These are phyloP conservation scores for Carassius carassius DNA, from an alignment of 2,113 vertebrate genomes.

Conservation along the genomic window DNA sequence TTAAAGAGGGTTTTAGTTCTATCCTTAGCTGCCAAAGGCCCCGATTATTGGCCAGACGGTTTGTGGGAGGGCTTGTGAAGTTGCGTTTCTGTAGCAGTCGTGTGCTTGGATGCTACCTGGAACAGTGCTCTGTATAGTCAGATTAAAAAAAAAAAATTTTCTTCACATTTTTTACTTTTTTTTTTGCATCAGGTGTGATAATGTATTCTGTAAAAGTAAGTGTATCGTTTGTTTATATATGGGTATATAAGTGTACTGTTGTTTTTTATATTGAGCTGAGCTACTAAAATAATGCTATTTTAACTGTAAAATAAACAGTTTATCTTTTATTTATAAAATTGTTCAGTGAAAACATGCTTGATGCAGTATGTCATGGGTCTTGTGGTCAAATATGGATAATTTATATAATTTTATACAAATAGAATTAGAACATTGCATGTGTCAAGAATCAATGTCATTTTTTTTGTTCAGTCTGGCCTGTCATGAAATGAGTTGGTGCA, in stretches of 20 bases:
- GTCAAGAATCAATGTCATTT: not conserved
- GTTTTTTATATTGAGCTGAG: too few relatives aligned
- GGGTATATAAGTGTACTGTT: too few relatives aligned
- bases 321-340: too few relatives aligned
- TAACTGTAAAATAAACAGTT: too few relatives aligned
- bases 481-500: not conserved
- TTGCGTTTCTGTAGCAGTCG: conserved; percentile 30
- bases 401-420: not conserved
- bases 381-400: not conserved
- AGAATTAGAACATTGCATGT: not conserved
- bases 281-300: too few relatives aligned
- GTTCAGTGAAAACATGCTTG: not conserved
- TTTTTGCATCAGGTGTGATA: conserved; percentile 55
- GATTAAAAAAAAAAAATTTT: too few relatives aligned
- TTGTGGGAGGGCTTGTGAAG: conserved; percentile 56
- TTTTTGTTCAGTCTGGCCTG: not conserved
- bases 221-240: conserved; percentile 40
- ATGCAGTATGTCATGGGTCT: not conserved
- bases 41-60: conserved; percentile 63
- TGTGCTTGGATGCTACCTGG: not conserved
- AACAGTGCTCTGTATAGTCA: not conserved
- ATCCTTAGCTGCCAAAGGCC: conserved; percentile 76
- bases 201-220: conserved; percentile 74
- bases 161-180: not conserved
- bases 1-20: conserved; percentile 86